phyloP scores from a whole-genome alignment of 2,888 invertebrate genomes.

The Salpingus planirostris region DNA sequence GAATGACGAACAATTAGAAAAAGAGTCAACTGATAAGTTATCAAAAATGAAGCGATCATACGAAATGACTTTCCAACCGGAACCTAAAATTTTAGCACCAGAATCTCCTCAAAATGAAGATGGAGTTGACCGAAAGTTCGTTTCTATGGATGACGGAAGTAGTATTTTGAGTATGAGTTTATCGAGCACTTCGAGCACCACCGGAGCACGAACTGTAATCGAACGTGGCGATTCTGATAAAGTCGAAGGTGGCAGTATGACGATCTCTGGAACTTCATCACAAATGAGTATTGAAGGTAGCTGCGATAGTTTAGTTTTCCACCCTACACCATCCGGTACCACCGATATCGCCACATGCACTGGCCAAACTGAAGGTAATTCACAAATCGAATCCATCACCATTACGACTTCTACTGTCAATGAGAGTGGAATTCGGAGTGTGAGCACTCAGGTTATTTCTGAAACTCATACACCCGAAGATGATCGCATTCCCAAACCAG shows the following conservation, averaged over 20 bases:
- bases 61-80: constrained; percentile 81
- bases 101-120: constrained; percentile 44
- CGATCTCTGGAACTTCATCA: constrained; percentile 41
- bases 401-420: constrained; percentile 44
- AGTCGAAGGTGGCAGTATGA: constrained; percentile 38
- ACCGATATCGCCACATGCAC: constrained; percentile 40
- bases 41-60: constrained; percentile 79
- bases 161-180: constrained; percentile 49
- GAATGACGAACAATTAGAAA: constrained; percentile 42
- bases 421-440: constrained; percentile 44
- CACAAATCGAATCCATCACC: constrained; percentile 43
- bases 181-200: constrained; percentile 49
- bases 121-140: constrained; percentile 46
- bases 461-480: constrained; percentile 30
- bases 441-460: constrained; percentile 50
- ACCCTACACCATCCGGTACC: constrained; percentile 21
- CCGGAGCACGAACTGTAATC: constrained; percentile 40
- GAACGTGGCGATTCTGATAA: constrained; percentile 41
- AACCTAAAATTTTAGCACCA: constrained; percentile 40
- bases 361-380: constrained; percentile 25
- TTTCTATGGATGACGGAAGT: constrained; percentile 52
- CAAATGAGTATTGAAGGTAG: constrained; percentile 40
- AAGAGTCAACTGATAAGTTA: constrained; percentile 48
- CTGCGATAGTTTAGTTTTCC: constrained; percentile 29
- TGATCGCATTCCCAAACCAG: constrained; percentile 8